Base-by-base conservation (phyloP, 1,140 invertebrate species). In the Drosophila burlai region DNA sequence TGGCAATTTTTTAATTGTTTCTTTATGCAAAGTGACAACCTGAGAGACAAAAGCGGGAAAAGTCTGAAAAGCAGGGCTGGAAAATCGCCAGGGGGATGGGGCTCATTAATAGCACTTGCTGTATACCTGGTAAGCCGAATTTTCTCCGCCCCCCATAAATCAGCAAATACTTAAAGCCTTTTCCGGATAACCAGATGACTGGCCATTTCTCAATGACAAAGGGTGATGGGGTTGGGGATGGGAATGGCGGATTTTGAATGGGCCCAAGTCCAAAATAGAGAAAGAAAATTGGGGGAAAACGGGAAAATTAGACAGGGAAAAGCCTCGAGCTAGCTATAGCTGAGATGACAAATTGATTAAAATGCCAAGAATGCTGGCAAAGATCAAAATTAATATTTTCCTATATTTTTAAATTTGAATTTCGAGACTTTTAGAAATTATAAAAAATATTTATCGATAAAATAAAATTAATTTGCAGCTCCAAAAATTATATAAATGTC, bases 1-100 rank as follows among this genome's bases (percentile, higher is more conserved):
- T 63, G 85, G 82, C 85, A 85, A 85, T 90, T 90, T 89, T 89
- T 85, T 90, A 90, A 90, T 90, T 90, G 85, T 90, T 90, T 91
- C 86, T 86, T 90, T 90, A 90, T 90, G 85, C 76, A 85, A 90
- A 90, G 85, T 84, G 83, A 89, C 83, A 87, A 84, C 77, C 68
- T 57, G 60, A 60, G 47, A 45, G 58, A 38, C 26, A 61, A 57
- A 57, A 57, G 54, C 54, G 36, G 36, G 36, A 57, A 55, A 57
- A 40, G 15, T 26, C 16, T 40, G 49, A 15, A 59, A 26, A 49
- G 67, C 31, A 10, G 26, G n/a, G 0, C 24, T 10, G 7, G 24
- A 29, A 49, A 49, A 34, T 21, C 38, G 29, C 15, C 24, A 11
- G 10, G 16, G 13, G 40, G 24, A 16, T 18, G 9, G 10, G 59